Evolutionary conservation across 2,113 vertebrate species (phyloP), one percentile per base, ranked within the genome.

Genomic region (Carassius gibelio): DNA sequence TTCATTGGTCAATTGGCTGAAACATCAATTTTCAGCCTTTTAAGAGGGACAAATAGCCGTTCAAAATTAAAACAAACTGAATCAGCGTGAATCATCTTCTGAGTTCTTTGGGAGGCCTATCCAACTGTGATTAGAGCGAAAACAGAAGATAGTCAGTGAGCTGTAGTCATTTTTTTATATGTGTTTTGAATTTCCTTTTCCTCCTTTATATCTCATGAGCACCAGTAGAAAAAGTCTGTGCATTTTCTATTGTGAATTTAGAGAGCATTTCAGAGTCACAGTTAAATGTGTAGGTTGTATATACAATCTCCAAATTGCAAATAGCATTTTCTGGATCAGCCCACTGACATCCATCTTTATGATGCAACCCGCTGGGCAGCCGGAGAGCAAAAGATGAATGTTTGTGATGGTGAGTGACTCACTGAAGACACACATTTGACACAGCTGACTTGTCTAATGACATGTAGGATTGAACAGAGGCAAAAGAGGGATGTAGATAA

Each of bases 21-120:
- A 90, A 91, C 89, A 90, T 91, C 87, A 88, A 90, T 91, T 90
- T 90, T 84, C 85, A 82, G 86, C 84, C 86, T 83, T 88, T 88
- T 87, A 88, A 89, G 85, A 88, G 85, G 82, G 85, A 83, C 82
- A 81, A 89, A 88, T 87, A 89, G 75, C 83, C 79, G 48, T 89
- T 89, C 34, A 88, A 89, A 87, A 89, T 89, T 88, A 87, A 89
- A 90, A 86, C 86, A 90, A 91, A 91, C 89, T 81, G 76, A 90
- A 90, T 91, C 83, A 85, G 87, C 48, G 48, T 69, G 64, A 89
- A 75, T 85, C 45, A 82, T 88, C 75, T 86, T 82, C 75, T 19
- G 72, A 55, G 84, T 72, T 82, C 8, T 75, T 75, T 77, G 8
- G n/a, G 84, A 75, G 57, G 82, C 83, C 52, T 42, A 23, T 42